phyloP scores from a whole-genome alignment of 2,113 vertebrate species.

The Lophochroa leadbeateri region DNA sequence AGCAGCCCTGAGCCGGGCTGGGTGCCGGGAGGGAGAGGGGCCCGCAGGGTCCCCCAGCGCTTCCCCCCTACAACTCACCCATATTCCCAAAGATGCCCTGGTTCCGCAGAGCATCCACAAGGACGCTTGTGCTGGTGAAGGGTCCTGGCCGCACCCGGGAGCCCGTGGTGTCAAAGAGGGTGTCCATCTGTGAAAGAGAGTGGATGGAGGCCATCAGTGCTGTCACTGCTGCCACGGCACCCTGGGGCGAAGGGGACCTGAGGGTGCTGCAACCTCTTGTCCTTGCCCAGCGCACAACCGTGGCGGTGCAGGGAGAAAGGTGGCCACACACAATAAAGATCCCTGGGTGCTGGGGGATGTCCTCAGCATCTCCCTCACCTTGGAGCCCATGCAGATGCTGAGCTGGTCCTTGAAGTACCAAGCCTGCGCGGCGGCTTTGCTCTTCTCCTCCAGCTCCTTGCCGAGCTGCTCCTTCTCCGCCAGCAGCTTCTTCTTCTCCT shows the following conservation, averaged over 20 bases:
- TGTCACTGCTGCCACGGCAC: neutral
- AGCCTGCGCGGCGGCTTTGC: neutral
- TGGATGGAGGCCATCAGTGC: rapidly evolving
- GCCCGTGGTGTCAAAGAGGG: neutral
- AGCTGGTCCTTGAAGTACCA: neutral
- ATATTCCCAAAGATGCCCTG: neutral
- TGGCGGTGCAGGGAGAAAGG: neutral
- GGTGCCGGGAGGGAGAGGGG: rapidly evolving
- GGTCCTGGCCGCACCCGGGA: neutral
- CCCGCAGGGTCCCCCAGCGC: no score
- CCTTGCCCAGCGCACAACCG: rapidly evolving
- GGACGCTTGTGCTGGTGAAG: neutral
- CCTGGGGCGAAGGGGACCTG: neutral
- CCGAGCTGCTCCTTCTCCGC: constrained; percentile 45
- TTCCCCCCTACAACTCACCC: neutral
- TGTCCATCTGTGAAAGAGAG: neutral
- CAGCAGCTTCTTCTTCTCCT: constrained; percentile 45
- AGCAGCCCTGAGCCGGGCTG: rapidly evolving
- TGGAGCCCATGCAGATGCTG: neutral
- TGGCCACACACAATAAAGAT: neutral
- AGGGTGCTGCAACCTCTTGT: rapidly evolving
- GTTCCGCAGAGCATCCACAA: neutral
- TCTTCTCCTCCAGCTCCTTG: constrained; percentile 54
- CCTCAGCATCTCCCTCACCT: neutral
- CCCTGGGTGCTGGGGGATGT: neutral